Base-by-base conservation (phyloP, 2,797 vertebrate genomes). In the Peromyscus nudipes region DNA sequence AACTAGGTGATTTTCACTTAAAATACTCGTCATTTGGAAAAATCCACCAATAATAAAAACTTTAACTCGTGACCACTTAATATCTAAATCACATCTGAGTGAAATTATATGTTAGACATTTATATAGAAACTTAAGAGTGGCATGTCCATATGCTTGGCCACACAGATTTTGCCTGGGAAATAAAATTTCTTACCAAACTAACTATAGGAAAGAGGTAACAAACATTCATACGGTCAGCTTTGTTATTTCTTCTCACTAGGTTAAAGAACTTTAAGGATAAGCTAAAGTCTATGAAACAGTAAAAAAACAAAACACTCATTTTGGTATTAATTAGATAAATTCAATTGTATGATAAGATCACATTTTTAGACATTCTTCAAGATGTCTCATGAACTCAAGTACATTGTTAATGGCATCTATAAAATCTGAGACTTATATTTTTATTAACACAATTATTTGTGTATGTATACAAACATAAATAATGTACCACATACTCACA, bases 261-360 rank as follows among this genome's bases (percentile, higher is more conserved):
- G 91, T 96, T 65, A 92, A 92, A 91, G 67, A 27, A 19, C 1
- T 76, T 90, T 92, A 65, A 93, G 64, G 81, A 25, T 21, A 69
- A 80, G n/a, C 6, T 91, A 65, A 84, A 90, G 43, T 67, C 40
- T 83, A n/a, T 37, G 49, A 85, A 80, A 81, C n/a, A 25, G 60
- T 67, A 67, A 83, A 83, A n/a, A 96, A 81, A 13, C 49, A 52
- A 52, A 52, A 52, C 5, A 79, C 57, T 0, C 5, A 76, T 55
- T 82, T 96, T 89, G 40, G 34, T 57, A 92, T 49, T 92, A 84
- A 81, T 90, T 46, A 40, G 5, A 91, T 95, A 88, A 88, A 88
- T 5, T 92, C 46, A 92, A 69, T 29, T 88, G 4, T 91, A 67
- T 93, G 43, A 91, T 77, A 90, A 95, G 96, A 84, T 65, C 17